Conservation (phyloP, 1,140 invertebrate species). For the Telenomus remus region DNA sequence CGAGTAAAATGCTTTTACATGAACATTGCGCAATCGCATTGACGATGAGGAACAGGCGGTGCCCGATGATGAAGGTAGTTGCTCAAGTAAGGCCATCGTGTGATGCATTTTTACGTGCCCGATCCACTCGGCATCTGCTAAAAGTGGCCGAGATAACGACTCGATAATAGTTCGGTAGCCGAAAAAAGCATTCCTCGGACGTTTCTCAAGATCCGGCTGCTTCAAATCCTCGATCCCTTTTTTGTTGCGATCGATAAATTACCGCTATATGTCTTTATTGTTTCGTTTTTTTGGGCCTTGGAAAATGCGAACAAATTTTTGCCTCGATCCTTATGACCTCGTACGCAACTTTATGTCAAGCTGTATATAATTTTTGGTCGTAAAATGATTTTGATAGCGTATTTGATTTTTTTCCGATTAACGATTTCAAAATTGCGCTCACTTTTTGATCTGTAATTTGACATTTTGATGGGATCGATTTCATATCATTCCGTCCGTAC, state of each 20-base stretch:
- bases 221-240: slow-evolving; percentile 1
- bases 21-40: slow-evolving; percentile 35
- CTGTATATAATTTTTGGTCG: background rate
- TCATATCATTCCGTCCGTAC: too few species aligned
- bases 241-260: slow-evolving; percentile 4
- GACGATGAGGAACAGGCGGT: slow-evolving; percentile 28
- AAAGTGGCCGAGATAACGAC: slow-evolving; percentile 22
- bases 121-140: slow-evolving; percentile 17
- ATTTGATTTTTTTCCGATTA: background rate
- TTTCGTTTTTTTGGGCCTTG: too few species aligned
- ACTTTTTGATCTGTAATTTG: background rate
- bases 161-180: slow-evolving; percentile 22
- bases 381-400: background rate
- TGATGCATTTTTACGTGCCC: slow-evolving; percentile 23
- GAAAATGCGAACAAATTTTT: too few species aligned
- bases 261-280: slow-evolving; percentile 16
- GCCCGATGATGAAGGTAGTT: slow-evolving; percentile 27
- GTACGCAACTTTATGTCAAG: too few species aligned
- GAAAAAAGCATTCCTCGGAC: slow-evolving; percentile 16
- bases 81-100: slow-evolving; percentile 36
- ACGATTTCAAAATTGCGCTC: background rate
- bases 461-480: too few species aligned
- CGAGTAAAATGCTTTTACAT: slow-evolving; percentile 43
- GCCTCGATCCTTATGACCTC: too few species aligned
- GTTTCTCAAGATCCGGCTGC: slow-evolving; percentile 2